Percentiles rank a stretch among this genome's conserved stretches.
These are phyloP conservation scores for Cygnus buccinator DNA, from an alignment of 2,113 vertebrate species.

Conservation along the genomic window DNA sequence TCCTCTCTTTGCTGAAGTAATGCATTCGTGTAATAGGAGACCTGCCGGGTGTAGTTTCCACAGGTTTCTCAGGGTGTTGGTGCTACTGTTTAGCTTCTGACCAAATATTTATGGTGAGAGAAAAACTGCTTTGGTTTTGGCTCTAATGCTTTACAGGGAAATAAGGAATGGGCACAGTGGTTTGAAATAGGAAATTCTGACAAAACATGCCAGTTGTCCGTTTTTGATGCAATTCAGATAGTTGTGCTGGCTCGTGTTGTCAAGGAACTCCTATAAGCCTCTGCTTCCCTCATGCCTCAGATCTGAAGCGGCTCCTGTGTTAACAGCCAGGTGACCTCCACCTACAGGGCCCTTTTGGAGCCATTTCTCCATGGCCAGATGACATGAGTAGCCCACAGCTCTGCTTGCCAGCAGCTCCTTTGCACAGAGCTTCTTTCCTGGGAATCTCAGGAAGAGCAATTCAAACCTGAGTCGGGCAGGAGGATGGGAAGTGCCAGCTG, in stretches of 20 bases:
- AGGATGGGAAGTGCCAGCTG: not conserved
- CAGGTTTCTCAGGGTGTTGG: accelerated
- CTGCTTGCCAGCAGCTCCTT: not conserved
- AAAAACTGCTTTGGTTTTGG: not conserved
- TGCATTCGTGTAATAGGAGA: accelerated
- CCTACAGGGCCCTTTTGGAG: not conserved
- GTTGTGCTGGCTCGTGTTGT: not conserved
- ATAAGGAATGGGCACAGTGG: not conserved
- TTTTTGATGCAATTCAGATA: not conserved
- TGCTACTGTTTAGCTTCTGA: not conserved
- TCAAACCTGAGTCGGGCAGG: not conserved
- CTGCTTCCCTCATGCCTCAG: not conserved
- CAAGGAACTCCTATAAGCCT: not conserved
- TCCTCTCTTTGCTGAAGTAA: accelerated
- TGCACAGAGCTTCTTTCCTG: not conserved
- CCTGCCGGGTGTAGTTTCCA: accelerated
- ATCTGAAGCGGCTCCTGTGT: not conserved
- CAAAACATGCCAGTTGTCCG: not conserved
- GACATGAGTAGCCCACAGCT: not conserved
- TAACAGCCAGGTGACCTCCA: not conserved
- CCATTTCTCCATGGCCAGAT: not conserved
- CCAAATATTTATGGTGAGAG: not conserved
- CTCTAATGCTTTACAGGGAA: not conserved
- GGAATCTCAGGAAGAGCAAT: not conserved
- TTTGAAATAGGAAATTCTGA: not conserved